Evolutionary conservation across 2,888 invertebrate genomes (phyloP).

Genomic region (Entomobrya proxima): DNA sequence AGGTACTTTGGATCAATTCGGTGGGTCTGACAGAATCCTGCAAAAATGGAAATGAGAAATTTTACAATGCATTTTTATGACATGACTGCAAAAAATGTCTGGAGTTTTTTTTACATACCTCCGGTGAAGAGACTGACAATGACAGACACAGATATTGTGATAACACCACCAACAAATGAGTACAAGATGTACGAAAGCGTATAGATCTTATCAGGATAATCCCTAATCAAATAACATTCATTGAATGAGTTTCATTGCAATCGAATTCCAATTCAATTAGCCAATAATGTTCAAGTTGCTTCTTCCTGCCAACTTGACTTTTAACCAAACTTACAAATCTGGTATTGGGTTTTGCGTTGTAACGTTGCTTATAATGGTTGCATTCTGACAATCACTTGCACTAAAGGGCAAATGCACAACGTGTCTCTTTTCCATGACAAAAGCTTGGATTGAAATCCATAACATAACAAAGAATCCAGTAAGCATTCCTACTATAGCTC

Average conservation of each 20-base stretch:
- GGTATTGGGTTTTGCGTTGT: neutral
- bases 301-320: neutral
- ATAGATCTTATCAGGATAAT: constrained; percentile 64
- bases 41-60: constrained; percentile 1
- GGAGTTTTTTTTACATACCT: constrained; percentile 23
- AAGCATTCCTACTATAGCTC: constrained; percentile 72
- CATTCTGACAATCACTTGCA: constrained; percentile 65
- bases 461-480: constrained; percentile 68
- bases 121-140: constrained; percentile 56
- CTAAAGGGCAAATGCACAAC: constrained; percentile 68
- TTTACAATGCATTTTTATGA: no score
- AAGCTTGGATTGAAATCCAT: constrained; percentile 71
- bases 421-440: constrained; percentile 68
- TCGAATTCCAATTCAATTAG: no score
- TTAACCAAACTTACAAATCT: constrained; percentile 30
- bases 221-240: constrained; percentile 38
- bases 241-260: neutral
- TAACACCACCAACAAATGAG: constrained; percentile 64
- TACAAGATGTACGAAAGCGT: constrained; percentile 68
- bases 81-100: neutral
- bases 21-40: constrained; percentile 56
- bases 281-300: neutral
- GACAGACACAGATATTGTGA: constrained; percentile 49
- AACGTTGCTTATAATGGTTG: constrained; percentile 8
- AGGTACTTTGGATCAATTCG: constrained; percentile 68